Conservation (phyloP, 2,888 invertebrate genomes). For the Panopea generosa region DNA sequence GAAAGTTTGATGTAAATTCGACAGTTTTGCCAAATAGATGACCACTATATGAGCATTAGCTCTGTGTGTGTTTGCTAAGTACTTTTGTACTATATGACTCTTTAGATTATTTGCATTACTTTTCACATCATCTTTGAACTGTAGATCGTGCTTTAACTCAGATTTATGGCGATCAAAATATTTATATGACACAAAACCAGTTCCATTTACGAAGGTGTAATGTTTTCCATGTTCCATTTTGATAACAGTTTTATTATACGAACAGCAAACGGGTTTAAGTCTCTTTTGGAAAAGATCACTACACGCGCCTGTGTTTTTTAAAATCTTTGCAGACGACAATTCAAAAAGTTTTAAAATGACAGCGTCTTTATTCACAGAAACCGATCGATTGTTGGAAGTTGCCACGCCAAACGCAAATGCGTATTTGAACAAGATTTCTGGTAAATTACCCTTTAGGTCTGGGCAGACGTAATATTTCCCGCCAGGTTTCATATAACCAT, state of each 20-base stretch:
- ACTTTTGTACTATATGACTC: background rate
- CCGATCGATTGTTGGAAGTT: background rate
- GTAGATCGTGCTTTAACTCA: conserved; percentile 3
- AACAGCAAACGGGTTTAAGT: background rate
- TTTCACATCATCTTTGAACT: background rate
- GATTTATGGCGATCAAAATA: conserved; percentile 16
- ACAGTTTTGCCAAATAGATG: conserved; percentile 10
- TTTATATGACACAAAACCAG: conserved; percentile 6
- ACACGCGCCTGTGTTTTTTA: conserved; percentile 12
- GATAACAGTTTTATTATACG: background rate
- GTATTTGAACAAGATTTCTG: conserved; percentile 3
- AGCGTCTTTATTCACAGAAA: conserved; percentile 5
- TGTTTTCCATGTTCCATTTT: background rate
- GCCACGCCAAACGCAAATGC: conserved; percentile 17
- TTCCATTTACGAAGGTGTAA: conserved; percentile 11
- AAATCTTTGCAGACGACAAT: conserved; percentile 16
- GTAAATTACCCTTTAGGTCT: background rate
- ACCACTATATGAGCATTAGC: background rate
- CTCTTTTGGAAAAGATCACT: background rate
- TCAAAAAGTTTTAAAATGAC: conserved; percentile 2
- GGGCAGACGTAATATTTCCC: conserved; percentile 17
- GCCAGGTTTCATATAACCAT: conserved; percentile 5
- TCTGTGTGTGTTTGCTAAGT: too few species aligned
- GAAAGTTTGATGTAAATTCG: background rate
- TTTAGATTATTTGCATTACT: background rate